phyloP scores from a whole-genome alignment of 2,113 vertebrate genomes.

The Plestiodon gilberti region DNA sequence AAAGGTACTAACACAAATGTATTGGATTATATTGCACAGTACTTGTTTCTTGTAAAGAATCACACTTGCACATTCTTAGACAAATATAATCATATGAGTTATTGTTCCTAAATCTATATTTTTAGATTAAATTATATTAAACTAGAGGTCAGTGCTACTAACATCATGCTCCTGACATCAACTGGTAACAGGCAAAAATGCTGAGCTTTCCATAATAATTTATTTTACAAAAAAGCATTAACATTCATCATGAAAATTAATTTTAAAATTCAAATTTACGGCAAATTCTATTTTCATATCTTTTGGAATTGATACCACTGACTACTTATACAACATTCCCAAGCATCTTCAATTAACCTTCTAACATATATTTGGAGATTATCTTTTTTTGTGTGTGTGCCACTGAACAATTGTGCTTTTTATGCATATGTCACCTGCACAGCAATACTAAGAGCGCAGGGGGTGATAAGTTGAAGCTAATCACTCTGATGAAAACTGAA shows the following conservation, averaged over 20 bases:
- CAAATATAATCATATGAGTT: neutral
- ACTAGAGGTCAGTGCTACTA: neutral
- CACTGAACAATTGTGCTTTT: neutral
- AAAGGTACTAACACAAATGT: neutral
- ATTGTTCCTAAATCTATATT: neutral
- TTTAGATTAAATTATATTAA: constrained; percentile 1
- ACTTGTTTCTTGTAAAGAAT: neutral
- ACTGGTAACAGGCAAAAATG: constrained; percentile 20
- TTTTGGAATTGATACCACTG: constrained; percentile 2
- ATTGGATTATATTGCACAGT: neutral
- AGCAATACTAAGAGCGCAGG: neutral
- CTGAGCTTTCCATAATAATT: constrained; percentile 28
- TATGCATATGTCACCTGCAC: constrained; percentile 7
- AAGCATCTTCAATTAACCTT: constrained; percentile 30
- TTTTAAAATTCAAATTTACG: constrained; percentile 20
- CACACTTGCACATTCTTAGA: too few species aligned
- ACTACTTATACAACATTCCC: neutral
- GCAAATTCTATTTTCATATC: neutral
- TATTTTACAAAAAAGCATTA: constrained; percentile 5
- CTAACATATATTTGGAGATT: neutral
- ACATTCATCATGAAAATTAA: constrained; percentile 15
- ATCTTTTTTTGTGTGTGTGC: constrained; percentile 2
- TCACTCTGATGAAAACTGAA: constrained; percentile 35
- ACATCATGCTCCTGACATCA: neutral
- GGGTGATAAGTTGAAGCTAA: neutral